Conservation (phyloP, 2,113 vertebrate species). For the Cephalopholis sonnerati region DNA sequence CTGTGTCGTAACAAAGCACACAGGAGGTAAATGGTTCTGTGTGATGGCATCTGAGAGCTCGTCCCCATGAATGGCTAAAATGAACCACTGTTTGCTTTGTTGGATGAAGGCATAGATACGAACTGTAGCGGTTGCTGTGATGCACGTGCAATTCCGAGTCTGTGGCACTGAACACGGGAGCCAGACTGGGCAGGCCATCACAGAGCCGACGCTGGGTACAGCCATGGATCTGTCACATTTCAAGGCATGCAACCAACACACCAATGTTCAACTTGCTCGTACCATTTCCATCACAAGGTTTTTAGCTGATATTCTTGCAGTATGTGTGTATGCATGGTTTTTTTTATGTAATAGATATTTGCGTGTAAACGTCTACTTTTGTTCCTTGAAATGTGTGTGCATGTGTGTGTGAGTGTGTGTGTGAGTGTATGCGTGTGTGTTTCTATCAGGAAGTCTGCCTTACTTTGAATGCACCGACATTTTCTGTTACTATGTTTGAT, state of each 20-base stretch:
- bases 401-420: slow-evolving; percentile 11
- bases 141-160: slow-evolving; percentile 72
- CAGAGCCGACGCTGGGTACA: slow-evolving; percentile 73
- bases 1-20: slow-evolving; percentile 73
- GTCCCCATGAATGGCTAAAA: slow-evolving; percentile 46
- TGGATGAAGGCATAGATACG: slow-evolving; percentile 83
- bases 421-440: slow-evolving; percentile 20
- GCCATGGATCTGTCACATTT: slow-evolving; percentile 80
- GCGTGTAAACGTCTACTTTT: slow-evolving; percentile 43
- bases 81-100: slow-evolving; percentile 41
- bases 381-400: neutral
- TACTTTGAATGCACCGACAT: slow-evolving; percentile 42
- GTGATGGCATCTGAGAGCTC: slow-evolving; percentile 82
- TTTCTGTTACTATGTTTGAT: slow-evolving; percentile 54
- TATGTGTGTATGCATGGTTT: slow-evolving; percentile 26
- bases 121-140: slow-evolving; percentile 73
- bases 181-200: slow-evolving; percentile 30
- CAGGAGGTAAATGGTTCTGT: slow-evolving; percentile 81
- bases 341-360: slow-evolving; percentile 14
- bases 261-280: slow-evolving; percentile 79
- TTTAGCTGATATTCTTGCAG: slow-evolving; percentile 75
- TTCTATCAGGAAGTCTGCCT: slow-evolving; percentile 39
- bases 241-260: slow-evolving; percentile 85
- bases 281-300: slow-evolving; percentile 76
- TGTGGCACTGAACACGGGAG: slow-evolving; percentile 66